phyloP scores from a whole-genome alignment of 2,888 invertebrate genomes.

The Mythimna impura region DNA sequence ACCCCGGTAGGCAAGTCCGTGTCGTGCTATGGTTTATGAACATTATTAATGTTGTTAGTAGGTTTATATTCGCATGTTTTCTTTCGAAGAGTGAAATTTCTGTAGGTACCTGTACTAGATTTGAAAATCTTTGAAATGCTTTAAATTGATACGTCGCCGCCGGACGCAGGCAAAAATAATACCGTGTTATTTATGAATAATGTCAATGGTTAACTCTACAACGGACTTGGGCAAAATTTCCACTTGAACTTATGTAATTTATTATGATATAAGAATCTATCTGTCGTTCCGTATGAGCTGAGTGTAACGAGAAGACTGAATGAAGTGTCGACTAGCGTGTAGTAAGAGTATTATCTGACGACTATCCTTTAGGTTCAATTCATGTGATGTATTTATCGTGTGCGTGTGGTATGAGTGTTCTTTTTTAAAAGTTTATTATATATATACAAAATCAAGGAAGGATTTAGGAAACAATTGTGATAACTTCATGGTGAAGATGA shows the following conservation, averaged over 20 bases:
- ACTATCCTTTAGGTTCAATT: conserved; percentile 39
- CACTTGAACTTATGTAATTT: conserved; percentile 2
- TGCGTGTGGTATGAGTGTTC: too few relatives aligned
- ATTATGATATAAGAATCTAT: conserved; percentile 3
- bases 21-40: too few relatives aligned
- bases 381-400: conserved; percentile 20
- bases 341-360: conserved; percentile 42
- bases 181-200: neutral
- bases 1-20: too few relatives aligned
- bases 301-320: conserved; percentile 86
- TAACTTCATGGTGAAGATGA: too few relatives aligned
- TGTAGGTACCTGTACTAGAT: too few relatives aligned
- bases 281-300: conserved; percentile 75
- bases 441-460: too few relatives aligned
- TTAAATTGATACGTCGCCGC: neutral
- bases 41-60: too few relatives aligned
- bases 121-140: neutral
- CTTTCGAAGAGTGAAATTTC: too few relatives aligned
- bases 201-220: conserved; percentile 1
- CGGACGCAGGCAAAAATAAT: neutral
- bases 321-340: conserved; percentile 75
- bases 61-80: too few relatives aligned
- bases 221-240: neutral
- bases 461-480: too few relatives aligned
- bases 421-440: too few relatives aligned